Evolutionary conservation across 2,797 vertebrate species (phyloP).

Genomic region (Zenarchopterus dispar): DNA sequence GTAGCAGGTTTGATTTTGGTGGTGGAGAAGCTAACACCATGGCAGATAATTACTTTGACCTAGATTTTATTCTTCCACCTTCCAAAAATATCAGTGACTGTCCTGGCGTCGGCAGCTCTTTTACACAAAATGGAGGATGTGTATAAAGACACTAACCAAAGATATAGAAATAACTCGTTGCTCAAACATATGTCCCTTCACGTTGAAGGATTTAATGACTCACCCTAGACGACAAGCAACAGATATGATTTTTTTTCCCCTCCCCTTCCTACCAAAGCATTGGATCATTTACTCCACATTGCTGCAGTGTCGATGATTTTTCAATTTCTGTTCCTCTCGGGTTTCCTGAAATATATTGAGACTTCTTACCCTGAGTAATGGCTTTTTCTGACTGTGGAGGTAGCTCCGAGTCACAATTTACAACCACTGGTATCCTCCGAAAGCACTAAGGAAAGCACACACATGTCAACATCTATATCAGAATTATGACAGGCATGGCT

Average conservation of each 20-base stretch:
- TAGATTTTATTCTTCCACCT: background rate
- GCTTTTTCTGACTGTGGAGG: constrained; percentile 49
- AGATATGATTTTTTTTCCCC: constrained; percentile 13
- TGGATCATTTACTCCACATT: constrained; percentile 67
- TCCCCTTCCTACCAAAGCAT: constrained; percentile 35
- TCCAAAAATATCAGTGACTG: constrained; percentile 2
- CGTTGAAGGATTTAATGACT: constrained; percentile 49
- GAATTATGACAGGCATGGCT: constrained; percentile 31
- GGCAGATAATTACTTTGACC: constrained; percentile 3
- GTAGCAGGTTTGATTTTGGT: constrained; percentile 3
- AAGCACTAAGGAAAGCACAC: constrained; percentile 44
- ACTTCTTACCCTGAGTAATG: constrained; percentile 63
- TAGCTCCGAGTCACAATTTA: constrained; percentile 63
- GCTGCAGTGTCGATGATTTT: constrained; percentile 54
- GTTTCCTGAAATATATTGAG: constrained; percentile 64
- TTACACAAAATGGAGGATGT: constrained; percentile 19
- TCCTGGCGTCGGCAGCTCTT: background rate
- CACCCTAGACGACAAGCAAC: constrained; percentile 40
- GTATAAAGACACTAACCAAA: constrained; percentile 7
- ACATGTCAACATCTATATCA: constrained; percentile 45
- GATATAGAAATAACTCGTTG: constrained; percentile 51
- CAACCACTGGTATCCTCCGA: constrained; percentile 41
- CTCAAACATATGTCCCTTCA: constrained; percentile 44
- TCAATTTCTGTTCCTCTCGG: constrained; percentile 70
- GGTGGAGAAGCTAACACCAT: no score